These are phyloP conservation scores for Hoplostethus mediterraneus DNA, from an alignment of 2,797 vertebrate genomes.

Conservation along the genomic window DNA sequence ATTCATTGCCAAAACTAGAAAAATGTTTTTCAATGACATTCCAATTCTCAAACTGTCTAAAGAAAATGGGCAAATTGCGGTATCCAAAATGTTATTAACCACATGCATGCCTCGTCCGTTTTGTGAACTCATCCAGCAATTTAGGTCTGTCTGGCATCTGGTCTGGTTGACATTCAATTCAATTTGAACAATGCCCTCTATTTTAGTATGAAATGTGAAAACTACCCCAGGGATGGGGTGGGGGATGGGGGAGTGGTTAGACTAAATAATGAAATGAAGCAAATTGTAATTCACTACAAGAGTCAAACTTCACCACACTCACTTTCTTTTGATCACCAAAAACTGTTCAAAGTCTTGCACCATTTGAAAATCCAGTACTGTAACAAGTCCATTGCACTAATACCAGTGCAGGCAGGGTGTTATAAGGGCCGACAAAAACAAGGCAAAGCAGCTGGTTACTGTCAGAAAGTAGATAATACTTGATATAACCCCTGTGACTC, in stretches of 20 bases:
- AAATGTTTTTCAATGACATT: too few relatives aligned
- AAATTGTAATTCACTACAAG: not conserved
- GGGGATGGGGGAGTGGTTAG: not conserved
- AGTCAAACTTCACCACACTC: not conserved
- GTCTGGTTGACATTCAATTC: constrained; percentile 1
- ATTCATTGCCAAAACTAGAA: not conserved
- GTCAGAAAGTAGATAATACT: too few relatives aligned
- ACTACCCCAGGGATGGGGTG: not conserved
- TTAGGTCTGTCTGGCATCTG: constrained; percentile 4
- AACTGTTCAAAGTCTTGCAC: not conserved
- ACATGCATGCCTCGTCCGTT: not conserved
- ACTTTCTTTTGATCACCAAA: not conserved
- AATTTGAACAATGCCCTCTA: not conserved
- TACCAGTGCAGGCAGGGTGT: too few relatives aligned
- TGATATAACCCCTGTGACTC: too few relatives aligned
- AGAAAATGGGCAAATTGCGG: too few relatives aligned
- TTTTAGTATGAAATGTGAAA: constrained; percentile 3
- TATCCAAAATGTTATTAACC: not conserved
- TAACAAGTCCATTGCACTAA: too few relatives aligned
- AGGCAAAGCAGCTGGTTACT: too few relatives aligned
- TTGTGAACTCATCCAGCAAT: not conserved
- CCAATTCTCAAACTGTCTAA: too few relatives aligned
- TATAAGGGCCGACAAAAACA: too few relatives aligned
- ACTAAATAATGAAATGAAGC: constrained; percentile 2
- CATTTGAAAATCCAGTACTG: not conserved